A percentile compares a stretch with the other conserved stretches of the same genome.
phyloP scores from a whole-genome alignment of 2,797 vertebrate species.

The Sebastes minor region DNA sequence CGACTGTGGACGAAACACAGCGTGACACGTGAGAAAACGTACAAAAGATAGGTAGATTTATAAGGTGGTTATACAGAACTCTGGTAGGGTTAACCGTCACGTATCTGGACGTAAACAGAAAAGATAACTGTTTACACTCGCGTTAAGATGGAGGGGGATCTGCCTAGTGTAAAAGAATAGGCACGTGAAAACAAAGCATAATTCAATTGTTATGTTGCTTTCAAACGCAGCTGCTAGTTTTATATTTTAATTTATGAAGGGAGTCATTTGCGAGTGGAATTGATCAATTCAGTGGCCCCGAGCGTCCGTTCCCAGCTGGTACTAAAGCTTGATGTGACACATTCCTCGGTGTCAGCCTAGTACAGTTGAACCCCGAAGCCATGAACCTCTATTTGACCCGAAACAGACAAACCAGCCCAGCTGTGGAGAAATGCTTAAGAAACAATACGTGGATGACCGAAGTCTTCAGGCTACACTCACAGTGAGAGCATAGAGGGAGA shows the following conservation, averaged over 20 bases:
- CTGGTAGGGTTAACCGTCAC: conserved; percentile 56
- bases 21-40: conserved; percentile 36
- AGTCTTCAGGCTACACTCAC: conserved; percentile 69
- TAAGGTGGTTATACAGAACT: conserved; percentile 46
- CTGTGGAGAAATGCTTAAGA: conserved; percentile 63
- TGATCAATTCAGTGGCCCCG: conserved; percentile 45
- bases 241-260: conserved; percentile 11
- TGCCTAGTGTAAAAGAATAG: conserved; percentile 50
- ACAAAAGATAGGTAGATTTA: conserved; percentile 57
- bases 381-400: conserved; percentile 68
- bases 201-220: conserved; percentile 59
- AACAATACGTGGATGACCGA: conserved; percentile 62
- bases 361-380: conserved; percentile 66
- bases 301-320: conserved; percentile 49
- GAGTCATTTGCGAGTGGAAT: conserved; percentile 20
- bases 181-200: conserved; percentile 50
- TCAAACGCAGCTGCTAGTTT: conserved; percentile 26
- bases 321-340: conserved; percentile 56
- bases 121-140: conserved; percentile 69
- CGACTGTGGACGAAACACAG: conserved; percentile 85
- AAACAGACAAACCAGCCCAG: conserved; percentile 60
- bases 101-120: conserved; percentile 68
- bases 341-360: conserved; percentile 62
- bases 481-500: conserved; percentile 48
- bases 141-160: conserved; percentile 59